Percentiles rank a stretch among this genome's conserved stretches.
phyloP scores from a whole-genome alignment of 2,113 vertebrate genomes.

The Corythoichthys intestinalis region DNA sequence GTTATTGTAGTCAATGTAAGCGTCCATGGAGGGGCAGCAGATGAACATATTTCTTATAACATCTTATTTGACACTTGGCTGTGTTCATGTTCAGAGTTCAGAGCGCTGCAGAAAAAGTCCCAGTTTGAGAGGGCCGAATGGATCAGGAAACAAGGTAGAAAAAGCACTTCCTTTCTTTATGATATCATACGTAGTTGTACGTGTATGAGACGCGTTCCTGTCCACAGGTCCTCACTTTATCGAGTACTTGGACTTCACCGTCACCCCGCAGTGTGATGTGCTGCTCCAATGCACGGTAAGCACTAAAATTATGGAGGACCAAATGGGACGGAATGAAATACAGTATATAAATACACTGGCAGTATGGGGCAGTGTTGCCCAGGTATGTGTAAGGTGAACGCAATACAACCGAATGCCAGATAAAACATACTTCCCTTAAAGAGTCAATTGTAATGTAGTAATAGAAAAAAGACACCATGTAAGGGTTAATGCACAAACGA shows the following conservation, averaged over 20 bases:
- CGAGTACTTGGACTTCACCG: slow-evolving; percentile 89
- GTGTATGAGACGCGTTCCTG: background rate
- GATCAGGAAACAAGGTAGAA: slow-evolving; percentile 93
- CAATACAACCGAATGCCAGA: too few species aligned
- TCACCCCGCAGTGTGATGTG: slow-evolving; percentile 88
- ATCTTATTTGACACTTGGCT: background rate
- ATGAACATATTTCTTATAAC: slow-evolving; percentile 18
- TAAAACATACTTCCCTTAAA: too few species aligned
- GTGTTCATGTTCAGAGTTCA: slow-evolving; percentile 79
- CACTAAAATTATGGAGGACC: slow-evolving; percentile 2
- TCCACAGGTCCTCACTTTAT: slow-evolving; percentile 93
- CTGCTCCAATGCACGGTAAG: slow-evolving; percentile 91
- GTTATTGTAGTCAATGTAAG: slow-evolving; percentile 29
- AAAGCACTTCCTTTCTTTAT: background rate
- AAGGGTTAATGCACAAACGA: too few species aligned
- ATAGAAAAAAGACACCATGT: too few species aligned
- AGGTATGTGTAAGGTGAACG: too few species aligned
- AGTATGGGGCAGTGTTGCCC: too few species aligned
- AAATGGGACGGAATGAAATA: too few species aligned
- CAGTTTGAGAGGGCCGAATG: slow-evolving; percentile 93
- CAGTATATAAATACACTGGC: too few species aligned
- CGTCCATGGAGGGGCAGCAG: slow-evolving; percentile 67
- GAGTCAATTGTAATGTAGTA: too few species aligned
- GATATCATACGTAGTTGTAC: background rate
- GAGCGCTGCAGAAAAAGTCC: slow-evolving; percentile 89